Percentiles rank a stretch among this genome's conserved stretches.
Evolutionary conservation across 2,888 invertebrate species (phyloP).

Genomic region (Tenthredo notha): DNA sequence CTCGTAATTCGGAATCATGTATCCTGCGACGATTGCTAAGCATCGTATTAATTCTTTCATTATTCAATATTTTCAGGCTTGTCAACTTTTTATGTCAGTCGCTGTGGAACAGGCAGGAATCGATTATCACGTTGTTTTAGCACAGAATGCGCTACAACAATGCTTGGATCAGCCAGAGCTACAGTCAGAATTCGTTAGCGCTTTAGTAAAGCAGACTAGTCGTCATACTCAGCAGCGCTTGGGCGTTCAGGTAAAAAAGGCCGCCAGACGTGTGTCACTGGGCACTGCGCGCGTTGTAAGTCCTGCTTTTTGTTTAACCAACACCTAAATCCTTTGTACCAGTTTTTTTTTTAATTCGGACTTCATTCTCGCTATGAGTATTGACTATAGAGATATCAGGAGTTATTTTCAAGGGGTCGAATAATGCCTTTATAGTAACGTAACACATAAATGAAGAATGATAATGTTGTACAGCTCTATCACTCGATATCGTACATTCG

Average conservation of each 20-base stretch:
- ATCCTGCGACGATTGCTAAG: not conserved
- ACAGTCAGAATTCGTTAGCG: slow-evolving; percentile 95
- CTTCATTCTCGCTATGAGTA: not conserved
- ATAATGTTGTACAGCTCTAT: not conserved
- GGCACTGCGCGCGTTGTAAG: slow-evolving; percentile 79
- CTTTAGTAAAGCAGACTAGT: slow-evolving; percentile 95
- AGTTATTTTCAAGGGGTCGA: not conserved
- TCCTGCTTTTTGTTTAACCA: slow-evolving; percentile 78
- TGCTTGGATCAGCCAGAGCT: slow-evolving; percentile 94
- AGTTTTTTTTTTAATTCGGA: slow-evolving; percentile 42
- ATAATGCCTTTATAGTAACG: not conserved
- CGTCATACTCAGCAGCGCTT: slow-evolving; percentile 89
- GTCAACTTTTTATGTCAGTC: slow-evolving; percentile 97
- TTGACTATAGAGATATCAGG: not conserved
- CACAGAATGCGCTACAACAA: slow-evolving; percentile 96
- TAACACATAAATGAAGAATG: not conserved
- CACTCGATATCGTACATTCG: not conserved
- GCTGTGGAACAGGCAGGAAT: slow-evolving; percentile 97
- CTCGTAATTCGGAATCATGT: not conserved
- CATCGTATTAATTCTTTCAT: not conserved
- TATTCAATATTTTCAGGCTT: slow-evolving; percentile 83
- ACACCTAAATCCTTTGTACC: slow-evolving; percentile 60
- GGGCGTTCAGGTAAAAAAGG: slow-evolving; percentile 90
- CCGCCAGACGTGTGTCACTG: slow-evolving; percentile 79
- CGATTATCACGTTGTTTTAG: slow-evolving; percentile 98